Base-by-base conservation (phyloP, 2,797 vertebrate genomes). In the Eospalax fontanierii region DNA sequence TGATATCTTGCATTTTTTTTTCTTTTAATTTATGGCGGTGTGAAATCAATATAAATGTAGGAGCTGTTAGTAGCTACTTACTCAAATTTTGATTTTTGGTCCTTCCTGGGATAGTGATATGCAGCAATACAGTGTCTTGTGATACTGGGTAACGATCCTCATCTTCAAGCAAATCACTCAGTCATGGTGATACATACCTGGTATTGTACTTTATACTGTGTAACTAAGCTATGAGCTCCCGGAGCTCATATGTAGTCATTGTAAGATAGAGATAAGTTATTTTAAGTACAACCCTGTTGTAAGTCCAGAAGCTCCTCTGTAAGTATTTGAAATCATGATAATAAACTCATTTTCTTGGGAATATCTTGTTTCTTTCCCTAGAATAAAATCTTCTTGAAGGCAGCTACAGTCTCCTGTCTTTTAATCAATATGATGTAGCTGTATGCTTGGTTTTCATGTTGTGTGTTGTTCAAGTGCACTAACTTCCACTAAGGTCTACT, bases 391-490 rank as follows among this genome's bases (percentile, higher is more conserved):
- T 79, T 91, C 15, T 12, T 88, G 57, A 93, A 92, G 14, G 1
- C 26, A 89, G 43, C 4, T 54, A 40, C 1, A 24, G 46, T 14
- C 22, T 79, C 21, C 38, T 63, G 50, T 8, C 4, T 18, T 59
- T 50, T 93, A 54, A 93, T 81, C 43, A 81, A 78, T 22, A 18
- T 19, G 40, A 90, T 87, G 26, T 14, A 81, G 79, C 14, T 15
- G 73, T 81, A 76, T 65, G 43, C 61, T 87, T 61, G 38, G 68
- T 81, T 61, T 6, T 0, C 4, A 63, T 79, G 40, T 2, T 73
- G 11, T 54, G 12, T 83, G 79, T 81, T 93, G 28, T 54, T 92
- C 85, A 54, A 68, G 6, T 30, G 18, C 82, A 92, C 94, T 59
- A 26, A 54, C 22, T 89, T 95, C 14, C 18, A 61, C 5, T 80